Percentiles rank a stretch among this genome's conserved stretches.
phyloP scores from a whole-genome alignment of 2,113 vertebrate genomes.

The Rutilus rutilus region DNA sequence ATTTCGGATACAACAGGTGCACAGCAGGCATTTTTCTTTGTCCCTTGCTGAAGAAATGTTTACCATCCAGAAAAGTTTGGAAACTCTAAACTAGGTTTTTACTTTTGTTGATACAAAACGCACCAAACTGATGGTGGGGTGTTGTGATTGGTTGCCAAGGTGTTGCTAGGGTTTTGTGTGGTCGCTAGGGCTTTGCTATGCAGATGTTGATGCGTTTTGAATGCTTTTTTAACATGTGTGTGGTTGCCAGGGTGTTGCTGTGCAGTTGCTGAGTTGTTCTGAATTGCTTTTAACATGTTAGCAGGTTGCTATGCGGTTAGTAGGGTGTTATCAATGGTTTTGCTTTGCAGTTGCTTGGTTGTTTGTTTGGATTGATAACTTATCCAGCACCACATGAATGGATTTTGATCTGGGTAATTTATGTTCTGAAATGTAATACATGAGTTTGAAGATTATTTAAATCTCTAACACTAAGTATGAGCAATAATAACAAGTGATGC shows the following conservation, averaged over 20 bases:
- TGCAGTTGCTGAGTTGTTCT: neutral
- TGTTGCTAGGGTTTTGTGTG: neutral
- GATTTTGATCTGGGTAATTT: neutral
- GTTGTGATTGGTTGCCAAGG: neutral
- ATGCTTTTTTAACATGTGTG: neutral
- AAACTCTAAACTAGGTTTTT: slow-evolving; percentile 2
- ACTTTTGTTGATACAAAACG: neutral
- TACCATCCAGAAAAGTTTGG: neutral
- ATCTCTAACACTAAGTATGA: neutral
- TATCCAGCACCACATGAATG: no score
- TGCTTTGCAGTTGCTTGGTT: neutral
- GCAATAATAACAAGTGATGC: neutral
- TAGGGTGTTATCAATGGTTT: neutral
- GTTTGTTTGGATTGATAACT: neutral
- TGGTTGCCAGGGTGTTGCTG: neutral
- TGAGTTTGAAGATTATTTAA: neutral
- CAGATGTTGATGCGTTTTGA: no score
- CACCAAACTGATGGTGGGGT: neutral
- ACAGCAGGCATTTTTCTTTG: slow-evolving; percentile 4
- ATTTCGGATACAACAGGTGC: slow-evolving; percentile 34
- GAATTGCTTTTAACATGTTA: neutral
- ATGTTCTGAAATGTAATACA: neutral
- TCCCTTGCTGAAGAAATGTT: neutral
- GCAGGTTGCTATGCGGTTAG: neutral
- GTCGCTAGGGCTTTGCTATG: neutral